Conservation (phyloP, 2,797 vertebrate species). For the Orientallactaga sibirica region DNA sequence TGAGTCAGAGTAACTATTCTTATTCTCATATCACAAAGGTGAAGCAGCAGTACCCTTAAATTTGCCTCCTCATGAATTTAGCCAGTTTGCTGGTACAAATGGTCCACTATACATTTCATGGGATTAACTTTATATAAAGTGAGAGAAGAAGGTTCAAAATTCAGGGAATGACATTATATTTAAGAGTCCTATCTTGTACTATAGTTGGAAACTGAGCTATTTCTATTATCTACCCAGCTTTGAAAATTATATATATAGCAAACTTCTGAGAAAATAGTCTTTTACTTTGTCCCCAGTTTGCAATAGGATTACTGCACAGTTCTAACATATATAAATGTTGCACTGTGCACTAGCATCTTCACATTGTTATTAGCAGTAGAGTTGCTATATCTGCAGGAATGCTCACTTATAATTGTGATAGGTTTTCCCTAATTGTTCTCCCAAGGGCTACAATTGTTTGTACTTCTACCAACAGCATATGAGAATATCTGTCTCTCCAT, state of each 20-base stretch:
- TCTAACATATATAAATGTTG: background rate
- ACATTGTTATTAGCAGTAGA: background rate
- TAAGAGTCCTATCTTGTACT: background rate
- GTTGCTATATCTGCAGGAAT: background rate
- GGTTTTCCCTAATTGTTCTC: background rate
- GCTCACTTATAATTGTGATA: background rate
- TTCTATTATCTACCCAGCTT: background rate
- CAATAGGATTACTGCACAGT: too few species aligned
- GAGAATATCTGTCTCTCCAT: background rate
- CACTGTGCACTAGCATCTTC: background rate
- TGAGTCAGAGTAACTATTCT: background rate
- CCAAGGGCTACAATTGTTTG: background rate
- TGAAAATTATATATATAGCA: background rate
- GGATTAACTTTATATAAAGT: background rate
- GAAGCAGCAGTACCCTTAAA: background rate
- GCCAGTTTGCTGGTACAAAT: background rate
- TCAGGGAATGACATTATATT: background rate
- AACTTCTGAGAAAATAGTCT: too few species aligned
- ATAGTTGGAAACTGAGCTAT: background rate
- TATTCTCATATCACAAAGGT: background rate
- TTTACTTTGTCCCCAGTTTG: too few species aligned
- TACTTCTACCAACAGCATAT: background rate
- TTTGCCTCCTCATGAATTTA: background rate
- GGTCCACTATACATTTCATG: background rate
- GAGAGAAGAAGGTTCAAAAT: background rate